These are phyloP conservation scores for Trissolcus japonicus DNA, from an alignment of 2,888 invertebrate species.

Conservation along the genomic window DNA sequence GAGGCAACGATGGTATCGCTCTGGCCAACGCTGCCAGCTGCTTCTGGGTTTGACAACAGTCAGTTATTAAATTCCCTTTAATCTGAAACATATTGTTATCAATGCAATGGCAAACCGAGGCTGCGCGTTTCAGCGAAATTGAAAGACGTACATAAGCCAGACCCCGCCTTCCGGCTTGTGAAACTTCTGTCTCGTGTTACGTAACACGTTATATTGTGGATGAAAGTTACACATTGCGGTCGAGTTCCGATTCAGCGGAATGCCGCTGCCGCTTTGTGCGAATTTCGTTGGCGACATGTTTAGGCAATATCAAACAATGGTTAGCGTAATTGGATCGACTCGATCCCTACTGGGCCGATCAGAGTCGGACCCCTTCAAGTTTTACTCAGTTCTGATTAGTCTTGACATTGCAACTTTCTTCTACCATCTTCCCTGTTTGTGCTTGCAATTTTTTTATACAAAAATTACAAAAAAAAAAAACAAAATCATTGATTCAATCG, in stretches of 20 bases:
- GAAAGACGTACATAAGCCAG: slow-evolving; percentile 48
- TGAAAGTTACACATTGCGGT: slow-evolving; percentile 45
- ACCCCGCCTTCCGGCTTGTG: slow-evolving; percentile 3
- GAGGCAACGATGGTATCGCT: slow-evolving; percentile 17
- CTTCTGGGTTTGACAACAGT: slow-evolving; percentile 43
- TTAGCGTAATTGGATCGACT: slow-evolving; percentile 47
- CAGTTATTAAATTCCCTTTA: slow-evolving; percentile 44
- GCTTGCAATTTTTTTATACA: no score
- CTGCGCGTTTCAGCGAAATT: slow-evolving; percentile 46
- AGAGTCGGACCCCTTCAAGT: slow-evolving; percentile 21
- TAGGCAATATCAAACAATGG: slow-evolving; percentile 50
- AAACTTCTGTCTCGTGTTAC: slow-evolving; percentile 44
- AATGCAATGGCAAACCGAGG: slow-evolving; percentile 37
- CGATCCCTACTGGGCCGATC: slow-evolving; percentile 30
- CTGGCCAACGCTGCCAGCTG: slow-evolving; percentile 20
- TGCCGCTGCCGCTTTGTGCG: slow-evolving; percentile 46
- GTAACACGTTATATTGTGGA: slow-evolving; percentile 50
- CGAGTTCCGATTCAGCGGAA: slow-evolving; percentile 45
- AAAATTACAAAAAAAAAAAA: no score
- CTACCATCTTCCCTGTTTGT: no score
- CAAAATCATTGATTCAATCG: no score
- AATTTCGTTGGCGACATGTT: slow-evolving; percentile 51
- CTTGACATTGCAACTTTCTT: neutral
- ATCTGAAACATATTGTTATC: slow-evolving; percentile 46
- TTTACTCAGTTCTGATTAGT: slow-evolving; percentile 33